These are phyloP conservation scores for Agrypnus murinus DNA, from an alignment of 2,888 invertebrate genomes.

Conservation along the genomic window DNA sequence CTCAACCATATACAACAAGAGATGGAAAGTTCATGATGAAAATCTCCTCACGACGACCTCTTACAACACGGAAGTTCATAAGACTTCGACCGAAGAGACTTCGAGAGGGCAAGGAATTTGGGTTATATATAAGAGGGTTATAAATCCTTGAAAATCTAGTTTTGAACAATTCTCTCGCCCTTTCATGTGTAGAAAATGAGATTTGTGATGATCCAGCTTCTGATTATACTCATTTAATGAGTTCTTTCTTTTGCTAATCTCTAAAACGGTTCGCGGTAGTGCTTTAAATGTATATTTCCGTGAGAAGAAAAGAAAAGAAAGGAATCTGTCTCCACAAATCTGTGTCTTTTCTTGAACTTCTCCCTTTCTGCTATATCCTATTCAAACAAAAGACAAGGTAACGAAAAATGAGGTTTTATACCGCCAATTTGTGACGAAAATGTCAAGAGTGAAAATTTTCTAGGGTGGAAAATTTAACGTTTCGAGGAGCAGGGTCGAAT, in stretches of 20 bases:
- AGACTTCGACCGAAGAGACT: slow-evolving; percentile 22
- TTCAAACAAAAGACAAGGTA: slow-evolving; percentile 24
- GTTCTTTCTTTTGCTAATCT: background rate
- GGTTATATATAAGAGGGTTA: slow-evolving; percentile 39
- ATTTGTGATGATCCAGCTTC: background rate
- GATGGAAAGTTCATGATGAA: slow-evolving; percentile 18
- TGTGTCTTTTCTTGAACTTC: slow-evolving; percentile 14
- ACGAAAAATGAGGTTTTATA: slow-evolving; percentile 24
- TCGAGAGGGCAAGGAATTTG: slow-evolving; percentile 24
- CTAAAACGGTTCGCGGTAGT: background rate
- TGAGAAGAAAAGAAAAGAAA: background rate
- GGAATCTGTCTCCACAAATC: slow-evolving; percentile 6
- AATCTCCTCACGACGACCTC: slow-evolving; percentile 5
- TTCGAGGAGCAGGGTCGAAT: background rate
- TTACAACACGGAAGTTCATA: slow-evolving; percentile 27
- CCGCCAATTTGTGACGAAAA: slow-evolving; percentile 15
- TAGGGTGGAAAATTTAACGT: slow-evolving; percentile 6
- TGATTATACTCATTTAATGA: background rate
- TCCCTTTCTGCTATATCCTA: slow-evolving; percentile 10
- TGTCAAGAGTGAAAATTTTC: slow-evolving; percentile 7
- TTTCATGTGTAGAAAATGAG: background rate
- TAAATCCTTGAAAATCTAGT: slow-evolving; percentile 25
- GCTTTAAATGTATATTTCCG: background rate
- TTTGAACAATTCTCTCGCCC: slow-evolving; percentile 8
- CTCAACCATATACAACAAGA: slow-evolving; percentile 2